Evolutionary conservation across 2,888 invertebrate genomes (phyloP).

Genomic region (Lasiommata megera): DNA sequence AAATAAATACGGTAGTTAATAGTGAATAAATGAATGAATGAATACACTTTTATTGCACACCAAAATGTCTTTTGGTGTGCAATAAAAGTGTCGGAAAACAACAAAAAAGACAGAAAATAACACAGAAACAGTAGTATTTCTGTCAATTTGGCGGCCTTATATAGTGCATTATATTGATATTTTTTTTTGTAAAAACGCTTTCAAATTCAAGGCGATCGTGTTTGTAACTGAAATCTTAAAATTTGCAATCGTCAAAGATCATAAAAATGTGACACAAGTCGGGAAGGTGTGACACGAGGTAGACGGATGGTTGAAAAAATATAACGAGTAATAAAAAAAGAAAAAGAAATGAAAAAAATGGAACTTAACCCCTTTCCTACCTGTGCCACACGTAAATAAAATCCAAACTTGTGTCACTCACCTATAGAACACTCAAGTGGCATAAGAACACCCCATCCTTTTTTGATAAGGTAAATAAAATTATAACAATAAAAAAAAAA

Average conservation of each 20-base stretch:
- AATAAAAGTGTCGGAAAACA: too few relatives aligned
- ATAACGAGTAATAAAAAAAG: constrained; percentile 13
- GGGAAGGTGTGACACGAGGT: constrained; percentile 79
- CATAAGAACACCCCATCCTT: constrained; percentile 15
- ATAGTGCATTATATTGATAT: too few relatives aligned
- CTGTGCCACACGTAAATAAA: constrained; percentile 71
- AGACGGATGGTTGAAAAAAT: constrained; percentile 36
- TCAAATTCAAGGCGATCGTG: too few relatives aligned
- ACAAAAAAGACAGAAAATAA: too few relatives aligned
- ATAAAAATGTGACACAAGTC: constrained; percentile 76
- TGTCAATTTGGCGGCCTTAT: too few relatives aligned
- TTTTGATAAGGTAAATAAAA: not conserved
- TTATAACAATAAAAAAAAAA: not conserved
- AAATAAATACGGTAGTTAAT: too few relatives aligned
- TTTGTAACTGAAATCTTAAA: not conserved
- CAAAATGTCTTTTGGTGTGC: too few relatives aligned
- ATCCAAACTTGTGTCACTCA: constrained; percentile 81
- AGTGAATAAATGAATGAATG: too few relatives aligned
- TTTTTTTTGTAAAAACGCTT: too few relatives aligned
- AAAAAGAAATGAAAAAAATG: constrained; percentile 30
- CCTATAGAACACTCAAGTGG: constrained; percentile 48
- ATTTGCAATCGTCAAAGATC: constrained; percentile 25
- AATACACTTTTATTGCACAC: too few relatives aligned
- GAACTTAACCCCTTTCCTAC: constrained; percentile 66
- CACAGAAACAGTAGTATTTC: too few relatives aligned